phyloP scores from a whole-genome alignment of 2,113 vertebrate species.

The Scopus umbretta region DNA sequence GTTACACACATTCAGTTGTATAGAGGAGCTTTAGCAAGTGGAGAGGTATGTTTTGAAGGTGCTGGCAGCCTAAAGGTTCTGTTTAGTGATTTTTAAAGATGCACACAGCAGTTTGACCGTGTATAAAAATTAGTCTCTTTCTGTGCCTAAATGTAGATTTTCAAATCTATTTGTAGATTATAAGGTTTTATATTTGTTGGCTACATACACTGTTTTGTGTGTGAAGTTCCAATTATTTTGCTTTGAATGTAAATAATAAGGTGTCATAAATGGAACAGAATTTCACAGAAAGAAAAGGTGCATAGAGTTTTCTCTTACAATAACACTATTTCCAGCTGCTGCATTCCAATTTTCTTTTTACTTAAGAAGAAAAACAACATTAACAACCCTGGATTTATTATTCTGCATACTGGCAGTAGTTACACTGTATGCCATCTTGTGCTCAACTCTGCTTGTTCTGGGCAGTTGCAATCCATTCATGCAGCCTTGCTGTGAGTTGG shows the following conservation, averaged over 20 bases:
- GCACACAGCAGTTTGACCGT: neutral
- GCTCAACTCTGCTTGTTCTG: neutral
- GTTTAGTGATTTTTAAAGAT: neutral
- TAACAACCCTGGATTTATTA: neutral
- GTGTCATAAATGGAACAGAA: neutral
- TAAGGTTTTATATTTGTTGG: neutral
- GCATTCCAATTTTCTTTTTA: neutral
- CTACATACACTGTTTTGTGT: neutral
- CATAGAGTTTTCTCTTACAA: neutral
- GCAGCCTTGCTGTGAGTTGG: neutral
- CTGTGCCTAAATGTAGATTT: neutral
- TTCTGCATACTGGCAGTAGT: neutral
- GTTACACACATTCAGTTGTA: neutral
- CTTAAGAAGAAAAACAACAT: neutral
- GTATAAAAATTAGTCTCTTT: neutral
- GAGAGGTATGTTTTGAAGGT: neutral
- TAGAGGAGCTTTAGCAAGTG: neutral
- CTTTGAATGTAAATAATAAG: constrained; percentile 7
- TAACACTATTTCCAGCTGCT: neutral
- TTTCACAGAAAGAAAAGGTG: neutral
- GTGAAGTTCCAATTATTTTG: constrained; percentile 6
- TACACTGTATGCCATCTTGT: neutral
- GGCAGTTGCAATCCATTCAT: neutral
- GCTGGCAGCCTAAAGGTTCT: neutral
- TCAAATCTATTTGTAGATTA: neutral